Percentiles rank a stretch among this genome's conserved stretches.
Evolutionary conservation across 2,888 invertebrate genomes (phyloP).

Genomic region (Drosophila austrosaltans): DNA sequence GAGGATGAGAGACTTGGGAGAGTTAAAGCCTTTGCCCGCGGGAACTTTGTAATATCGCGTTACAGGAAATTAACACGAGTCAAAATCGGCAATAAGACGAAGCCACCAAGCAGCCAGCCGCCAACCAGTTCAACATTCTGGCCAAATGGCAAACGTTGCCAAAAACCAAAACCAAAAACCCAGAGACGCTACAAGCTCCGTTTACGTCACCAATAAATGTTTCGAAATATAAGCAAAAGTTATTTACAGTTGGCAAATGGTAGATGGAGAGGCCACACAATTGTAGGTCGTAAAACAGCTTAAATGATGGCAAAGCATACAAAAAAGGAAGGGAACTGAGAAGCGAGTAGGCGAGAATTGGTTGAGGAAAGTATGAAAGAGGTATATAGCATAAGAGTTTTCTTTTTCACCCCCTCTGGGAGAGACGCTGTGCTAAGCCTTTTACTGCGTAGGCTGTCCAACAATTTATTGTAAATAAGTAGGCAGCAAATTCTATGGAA

Average conservation of each 20-base stretch:
- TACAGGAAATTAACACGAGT: slow-evolving; percentile 72
- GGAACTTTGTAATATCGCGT: slow-evolving; percentile 48
- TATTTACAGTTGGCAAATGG: slow-evolving; percentile 64
- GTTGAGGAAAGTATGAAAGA: slow-evolving; percentile 2
- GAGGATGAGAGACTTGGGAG: not conserved
- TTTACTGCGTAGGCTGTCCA: slow-evolving; percentile 65
- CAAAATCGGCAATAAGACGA: slow-evolving; percentile 61
- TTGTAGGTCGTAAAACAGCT: slow-evolving; percentile 70
- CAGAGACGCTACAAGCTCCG: slow-evolving; percentile 44
- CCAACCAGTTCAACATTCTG: slow-evolving; percentile 4
- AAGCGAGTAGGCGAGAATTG: not conserved
- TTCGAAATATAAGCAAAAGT: slow-evolving; percentile 68
- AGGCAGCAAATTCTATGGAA: slow-evolving; percentile 59
- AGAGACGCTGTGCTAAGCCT: slow-evolving; percentile 52
- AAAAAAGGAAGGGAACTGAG: slow-evolving; percentile 2
- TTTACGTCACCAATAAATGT: slow-evolving; percentile 77
- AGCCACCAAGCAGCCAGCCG: not conserved
- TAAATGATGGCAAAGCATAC: slow-evolving; percentile 44
- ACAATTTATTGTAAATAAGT: slow-evolving; percentile 71
- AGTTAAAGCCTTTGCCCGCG: slow-evolving; percentile 26
- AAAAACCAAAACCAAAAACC: slow-evolving; percentile 42
- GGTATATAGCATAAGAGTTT: slow-evolving; percentile 2
- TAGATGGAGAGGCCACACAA: slow-evolving; percentile 52
- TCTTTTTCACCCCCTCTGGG: not conserved
- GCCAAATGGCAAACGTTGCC: slow-evolving; percentile 31